phyloP scores from a whole-genome alignment of 2,113 vertebrate species.

The Pteropus alecto region DNA sequence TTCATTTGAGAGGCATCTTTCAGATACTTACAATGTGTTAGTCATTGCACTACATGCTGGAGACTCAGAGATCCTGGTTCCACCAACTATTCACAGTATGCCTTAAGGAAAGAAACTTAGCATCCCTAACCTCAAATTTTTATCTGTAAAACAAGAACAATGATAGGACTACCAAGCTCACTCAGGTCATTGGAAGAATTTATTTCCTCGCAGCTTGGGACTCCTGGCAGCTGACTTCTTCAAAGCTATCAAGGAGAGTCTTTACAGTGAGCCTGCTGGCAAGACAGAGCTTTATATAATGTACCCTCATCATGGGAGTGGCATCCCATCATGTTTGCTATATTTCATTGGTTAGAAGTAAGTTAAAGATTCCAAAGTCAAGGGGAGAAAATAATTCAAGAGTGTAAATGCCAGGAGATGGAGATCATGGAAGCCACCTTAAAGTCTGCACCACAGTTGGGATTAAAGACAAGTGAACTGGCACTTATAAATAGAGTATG shows the following conservation, averaged over 20 bases:
- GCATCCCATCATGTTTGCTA: not conserved
- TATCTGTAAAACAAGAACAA: not conserved
- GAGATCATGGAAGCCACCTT: not conserved
- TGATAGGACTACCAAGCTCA: not conserved
- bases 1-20: not conserved
- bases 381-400: not conserved
- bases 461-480: not conserved
- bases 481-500: not conserved
- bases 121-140: not conserved
- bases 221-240: not conserved
- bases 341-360: not conserved
- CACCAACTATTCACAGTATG: not conserved
- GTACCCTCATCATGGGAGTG: not conserved
- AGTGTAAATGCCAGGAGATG: not conserved
- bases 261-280: not conserved
- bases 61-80: not conserved
- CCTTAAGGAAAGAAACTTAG: not conserved
- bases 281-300: not conserved
- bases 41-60: not conserved
- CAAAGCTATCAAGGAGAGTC: not conserved
- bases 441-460: not conserved
- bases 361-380: not conserved
- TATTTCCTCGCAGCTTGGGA: not conserved
- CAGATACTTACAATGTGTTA: not conserved
- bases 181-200: not conserved